Evolutionary conservation across 2,888 invertebrate genomes (phyloP).

Genomic region (Crepidodera aurea): DNA sequence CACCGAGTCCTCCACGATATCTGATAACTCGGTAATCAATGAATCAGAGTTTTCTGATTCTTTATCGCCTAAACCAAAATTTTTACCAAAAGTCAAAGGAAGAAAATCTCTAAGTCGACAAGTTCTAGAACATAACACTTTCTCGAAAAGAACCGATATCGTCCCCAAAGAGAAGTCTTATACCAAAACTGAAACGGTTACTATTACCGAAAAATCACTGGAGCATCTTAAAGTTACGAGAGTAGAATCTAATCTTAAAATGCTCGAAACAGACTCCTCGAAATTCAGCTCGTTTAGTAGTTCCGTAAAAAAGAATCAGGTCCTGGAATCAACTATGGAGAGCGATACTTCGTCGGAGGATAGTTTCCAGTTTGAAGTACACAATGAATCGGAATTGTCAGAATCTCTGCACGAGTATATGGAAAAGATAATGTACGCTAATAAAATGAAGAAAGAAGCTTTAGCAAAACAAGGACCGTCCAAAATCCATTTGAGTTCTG

Average conservation of each 20-base stretch:
- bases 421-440: neutral
- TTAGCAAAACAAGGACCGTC: neutral
- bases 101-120: slow-evolving; percentile 47
- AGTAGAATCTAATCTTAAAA: slow-evolving; percentile 16
- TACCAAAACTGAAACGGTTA: slow-evolving; percentile 24
- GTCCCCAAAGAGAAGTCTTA: slow-evolving; percentile 10
- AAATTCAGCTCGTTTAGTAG: neutral
- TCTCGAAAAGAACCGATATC: slow-evolving; percentile 32
- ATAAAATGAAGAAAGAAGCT: neutral
- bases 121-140: slow-evolving; percentile 49
- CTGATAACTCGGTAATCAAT: neutral
- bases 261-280: neutral
- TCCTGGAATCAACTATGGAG: slow-evolving; percentile 14
- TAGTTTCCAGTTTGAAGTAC: slow-evolving; percentile 10
- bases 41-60: slow-evolving; percentile 4
- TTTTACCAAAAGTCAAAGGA: slow-evolving; percentile 37
- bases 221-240: slow-evolving; percentile 10
- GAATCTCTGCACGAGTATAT: slow-evolving; percentile 26
- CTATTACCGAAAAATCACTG: slow-evolving; percentile 24
- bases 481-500: neutral
- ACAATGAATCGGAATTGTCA: slow-evolving; percentile 13
- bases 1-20: neutral
- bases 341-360: slow-evolving; percentile 14
- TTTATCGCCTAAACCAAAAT: slow-evolving; percentile 21
- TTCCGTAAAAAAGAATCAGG: slow-evolving; percentile 5